Evolutionary conservation across 2,888 invertebrate species (phyloP).

Genomic region (Leptura quadrifasciata): DNA sequence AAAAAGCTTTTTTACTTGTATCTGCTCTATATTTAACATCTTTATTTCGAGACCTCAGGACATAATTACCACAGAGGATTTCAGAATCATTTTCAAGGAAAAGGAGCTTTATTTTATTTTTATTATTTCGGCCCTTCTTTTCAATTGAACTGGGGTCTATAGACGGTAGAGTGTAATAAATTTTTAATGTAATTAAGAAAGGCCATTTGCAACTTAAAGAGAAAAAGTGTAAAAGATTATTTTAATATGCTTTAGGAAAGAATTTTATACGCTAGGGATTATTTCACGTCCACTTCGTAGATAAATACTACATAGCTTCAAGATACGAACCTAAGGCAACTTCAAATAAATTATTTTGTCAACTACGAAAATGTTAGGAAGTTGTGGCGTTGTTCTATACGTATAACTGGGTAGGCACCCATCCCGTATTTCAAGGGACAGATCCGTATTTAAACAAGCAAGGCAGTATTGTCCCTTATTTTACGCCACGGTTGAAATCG

Average conservation of each 20-base stretch:
- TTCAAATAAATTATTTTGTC: too few relatives aligned
- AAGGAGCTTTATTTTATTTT: constrained; percentile 37
- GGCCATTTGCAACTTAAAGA: constrained; percentile 24
- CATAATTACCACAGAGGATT: constrained; percentile 62
- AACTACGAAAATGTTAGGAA: too few relatives aligned
- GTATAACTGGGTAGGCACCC: too few relatives aligned
- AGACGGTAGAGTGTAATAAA: constrained; percentile 15
- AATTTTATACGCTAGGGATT: not conserved
- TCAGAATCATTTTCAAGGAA: constrained; percentile 27
- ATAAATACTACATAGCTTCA: too few relatives aligned
- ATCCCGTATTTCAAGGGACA: too few relatives aligned
- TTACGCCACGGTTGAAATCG: too few relatives aligned
- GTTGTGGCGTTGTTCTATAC: too few relatives aligned
- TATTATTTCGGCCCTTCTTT: constrained; percentile 37
- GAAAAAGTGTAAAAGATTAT: not conserved
- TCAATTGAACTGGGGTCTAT: constrained; percentile 24
- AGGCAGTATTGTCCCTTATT: too few relatives aligned
- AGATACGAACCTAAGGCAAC: too few relatives aligned
- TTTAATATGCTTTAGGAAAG: not conserved
- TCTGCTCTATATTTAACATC: constrained; percentile 52
- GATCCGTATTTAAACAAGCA: too few relatives aligned
- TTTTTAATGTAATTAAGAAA: constrained; percentile 39
- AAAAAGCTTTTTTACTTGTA: constrained; percentile 57
- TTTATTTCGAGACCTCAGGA: constrained; percentile 63
- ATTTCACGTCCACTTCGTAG: not conserved